A percentile compares a stretch with the other conserved stretches of the same genome.
Evolutionary conservation across 1,140 invertebrate genomes (phyloP).

Genomic region (Eufriesea mexicana): DNA sequence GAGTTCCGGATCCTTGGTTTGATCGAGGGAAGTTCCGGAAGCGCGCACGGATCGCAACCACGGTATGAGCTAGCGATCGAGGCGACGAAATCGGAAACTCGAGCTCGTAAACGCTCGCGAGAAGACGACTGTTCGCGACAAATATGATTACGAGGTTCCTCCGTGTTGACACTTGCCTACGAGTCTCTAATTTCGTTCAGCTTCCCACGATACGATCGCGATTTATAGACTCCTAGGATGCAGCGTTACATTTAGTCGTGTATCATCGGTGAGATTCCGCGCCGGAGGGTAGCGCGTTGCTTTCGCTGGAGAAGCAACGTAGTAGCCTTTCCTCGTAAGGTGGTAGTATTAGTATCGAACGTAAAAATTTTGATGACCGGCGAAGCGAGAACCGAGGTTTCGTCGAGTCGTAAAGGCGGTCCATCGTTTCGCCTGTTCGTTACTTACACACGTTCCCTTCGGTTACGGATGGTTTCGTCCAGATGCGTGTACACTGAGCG

Average conservation of each 20-base stretch:
- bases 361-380: constrained; percentile 49
- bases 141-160: constrained; percentile 54
- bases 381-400: constrained; percentile 31
- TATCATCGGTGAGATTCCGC: too few species aligned
- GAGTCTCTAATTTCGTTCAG: constrained; percentile 42
- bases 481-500: not conserved
- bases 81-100: constrained; percentile 60
- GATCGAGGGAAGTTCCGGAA: constrained; percentile 7
- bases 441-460: not conserved
- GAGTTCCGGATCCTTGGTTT: not conserved
- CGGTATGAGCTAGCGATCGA: constrained; percentile 16
- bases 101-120: constrained; percentile 55
- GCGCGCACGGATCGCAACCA: not conserved
- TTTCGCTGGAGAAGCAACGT: too few species aligned
- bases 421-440: constrained; percentile 46
- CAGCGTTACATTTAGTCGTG: not conserved
- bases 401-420: constrained; percentile 52
- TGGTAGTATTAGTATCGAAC: constrained; percentile 49
- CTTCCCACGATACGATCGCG: constrained; percentile 46
- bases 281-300: too few species aligned
- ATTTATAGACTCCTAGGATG: constrained; percentile 42
- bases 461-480: not conserved
- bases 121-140: constrained; percentile 50
- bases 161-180: constrained; percentile 41
- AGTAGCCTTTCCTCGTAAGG: not conserved